Conservation (phyloP, 2,113 vertebrate species). For the Isurus oxyrinchus region DNA sequence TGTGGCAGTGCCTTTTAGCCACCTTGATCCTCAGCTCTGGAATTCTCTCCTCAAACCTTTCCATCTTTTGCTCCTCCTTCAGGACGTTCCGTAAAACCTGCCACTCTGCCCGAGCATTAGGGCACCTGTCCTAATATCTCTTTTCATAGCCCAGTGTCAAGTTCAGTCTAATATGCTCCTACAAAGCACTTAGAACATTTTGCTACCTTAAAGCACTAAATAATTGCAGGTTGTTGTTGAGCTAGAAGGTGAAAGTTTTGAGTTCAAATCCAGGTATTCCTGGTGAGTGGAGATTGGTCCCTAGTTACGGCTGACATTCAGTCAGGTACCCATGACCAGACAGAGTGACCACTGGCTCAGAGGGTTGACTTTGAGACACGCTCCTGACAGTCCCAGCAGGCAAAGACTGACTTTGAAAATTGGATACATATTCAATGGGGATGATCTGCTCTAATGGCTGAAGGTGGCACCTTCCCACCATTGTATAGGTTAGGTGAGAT, state of each 20-base stretch:
- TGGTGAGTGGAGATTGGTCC: neutral
- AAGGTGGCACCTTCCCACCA: neutral
- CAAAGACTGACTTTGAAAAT: neutral
- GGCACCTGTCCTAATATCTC: neutral
- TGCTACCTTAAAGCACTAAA: neutral
- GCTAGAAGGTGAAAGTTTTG: neutral
- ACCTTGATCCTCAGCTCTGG: neutral
- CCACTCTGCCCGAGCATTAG: too few species aligned
- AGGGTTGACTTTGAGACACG: neutral
- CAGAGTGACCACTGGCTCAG: neutral
- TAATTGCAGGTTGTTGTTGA: neutral
- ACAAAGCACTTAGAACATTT: neutral
- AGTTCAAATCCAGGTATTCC: neutral
- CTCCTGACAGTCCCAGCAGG: neutral
- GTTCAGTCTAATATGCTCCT: neutral
- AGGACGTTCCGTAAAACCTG: neutral
- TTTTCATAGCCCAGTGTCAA: neutral
- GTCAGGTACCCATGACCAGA: neutral
- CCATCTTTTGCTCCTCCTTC: neutral
- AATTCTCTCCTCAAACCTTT: neutral
- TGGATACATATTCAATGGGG: neutral
- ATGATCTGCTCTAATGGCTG: too few species aligned
- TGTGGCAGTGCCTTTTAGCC: neutral
- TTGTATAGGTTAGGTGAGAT: neutral
- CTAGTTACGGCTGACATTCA: neutral